Evolutionary conservation across 1,140 invertebrate genomes (phyloP).

Genomic region (Apolygus lucorum): DNA sequence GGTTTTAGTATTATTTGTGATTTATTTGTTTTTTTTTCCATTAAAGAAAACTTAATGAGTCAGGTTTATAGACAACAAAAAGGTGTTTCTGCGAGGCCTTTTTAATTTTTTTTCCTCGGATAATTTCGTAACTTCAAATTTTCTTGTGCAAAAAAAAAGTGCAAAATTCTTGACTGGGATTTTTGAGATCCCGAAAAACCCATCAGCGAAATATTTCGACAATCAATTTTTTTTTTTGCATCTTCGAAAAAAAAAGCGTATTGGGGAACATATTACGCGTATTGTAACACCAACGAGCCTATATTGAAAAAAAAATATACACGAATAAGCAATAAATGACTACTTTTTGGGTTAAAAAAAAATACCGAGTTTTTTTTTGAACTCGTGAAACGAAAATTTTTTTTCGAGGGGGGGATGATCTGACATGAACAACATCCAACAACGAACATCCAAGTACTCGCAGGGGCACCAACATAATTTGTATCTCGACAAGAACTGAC

Average conservation of each 20-base stretch:
- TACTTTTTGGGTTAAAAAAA: not conserved
- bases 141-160: not conserved
- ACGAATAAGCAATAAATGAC: not conserved
- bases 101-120: not conserved
- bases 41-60: slow-evolving; percentile 4
- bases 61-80: not conserved
- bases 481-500: not conserved
- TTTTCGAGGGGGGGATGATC: not conserved
- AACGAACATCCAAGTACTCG: not conserved
- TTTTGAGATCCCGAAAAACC: not conserved
- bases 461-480: not conserved
- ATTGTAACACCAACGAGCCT: not conserved
- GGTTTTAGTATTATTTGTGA: slow-evolving; percentile 20
- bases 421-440: not conserved
- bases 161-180: not conserved
- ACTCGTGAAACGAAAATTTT: not conserved
- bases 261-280: slow-evolving; percentile 4
- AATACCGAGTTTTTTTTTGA: not conserved
- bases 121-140: no score
- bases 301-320: not conserved
- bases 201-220: slow-evolving; percentile 14
- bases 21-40: slow-evolving; percentile 1
- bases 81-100: slow-evolving; percentile 26
- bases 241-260: not conserved
- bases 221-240: not conserved